Base-by-base conservation (phyloP, 2,113 vertebrate genomes). In the Glaucidium brasilianum region DNA sequence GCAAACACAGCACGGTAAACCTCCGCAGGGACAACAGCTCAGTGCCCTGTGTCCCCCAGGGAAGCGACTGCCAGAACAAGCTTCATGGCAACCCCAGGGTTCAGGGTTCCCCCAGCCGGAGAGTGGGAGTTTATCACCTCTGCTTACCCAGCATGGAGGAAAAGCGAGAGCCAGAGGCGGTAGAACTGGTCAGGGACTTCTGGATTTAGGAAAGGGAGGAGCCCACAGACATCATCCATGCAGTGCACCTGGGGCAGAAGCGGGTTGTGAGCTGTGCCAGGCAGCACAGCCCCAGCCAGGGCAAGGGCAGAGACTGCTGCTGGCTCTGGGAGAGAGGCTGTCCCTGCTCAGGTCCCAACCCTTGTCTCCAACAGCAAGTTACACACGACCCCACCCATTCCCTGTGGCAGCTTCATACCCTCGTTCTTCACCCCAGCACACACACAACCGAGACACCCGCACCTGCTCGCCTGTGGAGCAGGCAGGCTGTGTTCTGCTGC, bases 111-210 rank as follows among this genome's bases (percentile, higher is more conserved):
- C 78, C 73, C 49, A 27, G 13, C 35, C 64, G 6, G 0, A 10
- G 0, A 9, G 29, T 18, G 29, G 29, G 25, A 72, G 45, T 52
- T 47, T 34, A 56, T 53, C 37, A 37, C 45, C 74, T 56, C 3
- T 29, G 41, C 98, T 98, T 98, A 99, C 99, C 99, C 99, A 74
- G 99, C 99, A 19, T 99, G 99, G 43, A 99, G 98, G 98, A 99
- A 99, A 79, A 99, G 99, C 0, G 99, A 99, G 78, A 99, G 99
- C 99, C 99, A 99, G 77, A 99, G 99, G 91, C 99, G 98, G 97
- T 99, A 99, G 97, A 99, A 99, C 98, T 99, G 99, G 98, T 99
- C 99, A 41, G 99, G 99, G 94, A 99, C 98, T 96, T 99, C 99
- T 0, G 99, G 99, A 95, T 99, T 99, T 90, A 99, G 98, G 97